These are phyloP conservation scores for Platycheirus rosarum DNA, from an alignment of 2,888 invertebrate genomes.

Conservation along the genomic window DNA sequence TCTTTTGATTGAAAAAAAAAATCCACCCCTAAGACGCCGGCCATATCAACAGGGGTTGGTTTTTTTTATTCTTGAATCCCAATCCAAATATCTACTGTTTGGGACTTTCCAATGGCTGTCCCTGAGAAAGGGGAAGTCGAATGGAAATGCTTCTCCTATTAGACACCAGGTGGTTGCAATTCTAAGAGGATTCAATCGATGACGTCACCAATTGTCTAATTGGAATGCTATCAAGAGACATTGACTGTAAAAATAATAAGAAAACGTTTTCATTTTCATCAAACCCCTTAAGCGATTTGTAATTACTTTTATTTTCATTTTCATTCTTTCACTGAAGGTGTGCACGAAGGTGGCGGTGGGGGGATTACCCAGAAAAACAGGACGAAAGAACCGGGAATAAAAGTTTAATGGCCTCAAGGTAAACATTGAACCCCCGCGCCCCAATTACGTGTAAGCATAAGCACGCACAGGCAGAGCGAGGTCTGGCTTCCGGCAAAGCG, in stretches of 20 bases:
- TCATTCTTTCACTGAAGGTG: conserved; percentile 37
- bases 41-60: conserved; percentile 58
- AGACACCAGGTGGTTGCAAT: conserved; percentile 59
- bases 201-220: conserved; percentile 68
- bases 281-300: conserved; percentile 54
- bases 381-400: conserved; percentile 15
- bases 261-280: conserved; percentile 9
- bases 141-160: conserved; percentile 58
- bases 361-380: conserved; percentile 17
- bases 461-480: neutral
- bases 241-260: neutral
- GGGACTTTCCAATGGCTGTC: conserved; percentile 49
- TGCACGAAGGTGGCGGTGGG: conserved; percentile 5
- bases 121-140: conserved; percentile 41
- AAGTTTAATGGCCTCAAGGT: conserved; percentile 66
- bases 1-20: conserved; percentile 51
- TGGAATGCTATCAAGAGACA: conserved; percentile 44
- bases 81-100: conserved; percentile 37
- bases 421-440: conserved; percentile 39
- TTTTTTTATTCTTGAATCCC: conserved; percentile 18
- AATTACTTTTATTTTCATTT: conserved; percentile 68
- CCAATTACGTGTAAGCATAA: neutral
- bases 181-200: conserved; percentile 42
- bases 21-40: conserved; percentile 60
- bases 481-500: conserved; percentile 51